Conservation (phyloP, 35 echinoderm and acorn worm species). For the Hemicentrotus pulcherrimus region DNA sequence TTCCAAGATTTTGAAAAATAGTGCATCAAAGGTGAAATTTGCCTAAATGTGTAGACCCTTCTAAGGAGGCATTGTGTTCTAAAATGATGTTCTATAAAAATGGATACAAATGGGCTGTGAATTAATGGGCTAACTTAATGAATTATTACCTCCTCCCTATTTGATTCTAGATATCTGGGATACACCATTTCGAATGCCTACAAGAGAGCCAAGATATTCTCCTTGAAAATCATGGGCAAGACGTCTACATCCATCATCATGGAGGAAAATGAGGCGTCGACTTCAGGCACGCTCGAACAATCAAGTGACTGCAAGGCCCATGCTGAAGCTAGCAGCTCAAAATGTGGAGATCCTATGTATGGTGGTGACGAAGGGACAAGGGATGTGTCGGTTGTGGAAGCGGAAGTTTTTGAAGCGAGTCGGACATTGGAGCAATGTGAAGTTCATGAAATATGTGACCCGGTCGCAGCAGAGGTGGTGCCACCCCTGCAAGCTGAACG, state of each 20-base stretch:
- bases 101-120: too few species aligned
- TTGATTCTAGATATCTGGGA: conserved; percentile 75
- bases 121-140: neutral
- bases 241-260: conserved; percentile 34
- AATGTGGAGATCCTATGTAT: neutral
- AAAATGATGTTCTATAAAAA: too few species aligned
- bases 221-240: conserved; percentile 81
- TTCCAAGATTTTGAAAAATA: too few species aligned
- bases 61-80: too few species aligned
- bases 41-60: too few species aligned
- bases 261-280: neutral
- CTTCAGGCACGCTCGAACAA: neutral
- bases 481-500: neutral
- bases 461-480: neutral
- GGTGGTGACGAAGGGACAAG: neutral
- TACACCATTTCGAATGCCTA: conserved; percentile 80
- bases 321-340: neutral
- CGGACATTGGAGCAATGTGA: neutral
- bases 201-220: conserved; percentile 90
- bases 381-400: neutral
- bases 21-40: too few species aligned
- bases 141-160: neutral
- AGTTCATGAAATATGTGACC: neutral
- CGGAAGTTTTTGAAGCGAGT: neutral
- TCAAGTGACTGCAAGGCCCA: neutral